phyloP scores from a whole-genome alignment of 1,140 invertebrate genomes.

The Piezodorus guildinii region DNA sequence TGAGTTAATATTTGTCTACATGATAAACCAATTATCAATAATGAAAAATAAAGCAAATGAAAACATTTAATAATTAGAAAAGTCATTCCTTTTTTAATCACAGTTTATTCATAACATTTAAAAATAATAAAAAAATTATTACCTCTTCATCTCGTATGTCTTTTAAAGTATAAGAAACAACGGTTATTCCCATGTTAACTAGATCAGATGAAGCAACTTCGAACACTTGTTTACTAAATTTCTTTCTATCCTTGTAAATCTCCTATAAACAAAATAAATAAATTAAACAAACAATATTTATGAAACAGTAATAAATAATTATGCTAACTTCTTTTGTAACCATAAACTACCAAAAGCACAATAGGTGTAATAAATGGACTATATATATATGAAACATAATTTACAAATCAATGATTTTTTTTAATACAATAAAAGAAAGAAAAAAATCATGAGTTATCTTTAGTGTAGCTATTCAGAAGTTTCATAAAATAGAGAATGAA shows the following conservation, averaged over 20 bases:
- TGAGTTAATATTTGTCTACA: no score
- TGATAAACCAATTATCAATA: no score
- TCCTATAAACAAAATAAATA: conserved; percentile 44
- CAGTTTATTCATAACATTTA: neutral
- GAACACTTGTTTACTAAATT: conserved; percentile 95
- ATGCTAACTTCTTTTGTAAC: no score
- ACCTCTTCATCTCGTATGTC: conserved; percentile 97
- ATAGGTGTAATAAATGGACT: neutral
- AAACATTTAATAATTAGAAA: neutral
- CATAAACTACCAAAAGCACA: no score
- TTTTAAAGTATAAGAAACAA: conserved; percentile 95
- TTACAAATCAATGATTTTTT: no score
- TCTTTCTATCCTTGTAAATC: conserved; percentile 97
- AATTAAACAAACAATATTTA: conserved; percentile 8
- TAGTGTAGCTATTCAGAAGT: no score
- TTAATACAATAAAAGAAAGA: no score
- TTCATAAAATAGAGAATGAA: no score
- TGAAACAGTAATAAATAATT: neutral
- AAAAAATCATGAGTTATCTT: no score
- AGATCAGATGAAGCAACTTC: conserved; percentile 90
- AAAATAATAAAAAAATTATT: conserved; percentile 28
- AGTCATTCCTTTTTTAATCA: neutral
- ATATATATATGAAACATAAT: neutral
- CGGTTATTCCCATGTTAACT: conserved; percentile 96
- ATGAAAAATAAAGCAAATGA: no score